Evolutionary conservation across 2,888 invertebrate species (phyloP).

Genomic region (Lasioglossum zephyrum): DNA sequence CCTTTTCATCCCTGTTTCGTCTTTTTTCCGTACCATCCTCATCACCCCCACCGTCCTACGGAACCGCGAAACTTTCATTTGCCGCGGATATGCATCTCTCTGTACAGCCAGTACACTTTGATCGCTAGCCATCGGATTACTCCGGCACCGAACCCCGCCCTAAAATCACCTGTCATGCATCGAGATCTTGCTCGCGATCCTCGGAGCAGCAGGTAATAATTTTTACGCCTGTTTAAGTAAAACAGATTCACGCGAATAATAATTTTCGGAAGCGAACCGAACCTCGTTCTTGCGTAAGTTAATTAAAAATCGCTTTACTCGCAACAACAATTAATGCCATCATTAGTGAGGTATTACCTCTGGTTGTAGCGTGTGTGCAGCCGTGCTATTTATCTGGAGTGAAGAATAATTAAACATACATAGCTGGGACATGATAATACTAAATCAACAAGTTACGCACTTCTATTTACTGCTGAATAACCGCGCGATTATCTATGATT

Average conservation of each 20-base stretch:
- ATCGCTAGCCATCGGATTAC: conserved; percentile 41
- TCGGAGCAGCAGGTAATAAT: background rate
- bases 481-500: background rate
- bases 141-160: background rate
- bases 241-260: no score
- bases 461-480: background rate
- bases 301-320: background rate
- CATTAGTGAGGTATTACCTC: background rate
- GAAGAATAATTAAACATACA: background rate
- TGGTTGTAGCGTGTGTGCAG: background rate
- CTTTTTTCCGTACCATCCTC: conserved; percentile 22
- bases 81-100: conserved; percentile 8
- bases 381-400: background rate
- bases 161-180: background rate
- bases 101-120: conserved; percentile 57
- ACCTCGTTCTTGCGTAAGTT: background rate
- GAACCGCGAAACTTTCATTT: conserved; percentile 56
- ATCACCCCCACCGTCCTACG: background rate
- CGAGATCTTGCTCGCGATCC: background rate
- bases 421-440: background rate
- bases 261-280: no score
- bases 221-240: background rate
- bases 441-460: background rate
- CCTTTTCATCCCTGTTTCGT: conserved; percentile 29
- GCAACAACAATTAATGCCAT: background rate